These are phyloP conservation scores for Lacerta bilineata DNA, from an alignment of 2,797 vertebrate genomes.

Conservation along the genomic window DNA sequence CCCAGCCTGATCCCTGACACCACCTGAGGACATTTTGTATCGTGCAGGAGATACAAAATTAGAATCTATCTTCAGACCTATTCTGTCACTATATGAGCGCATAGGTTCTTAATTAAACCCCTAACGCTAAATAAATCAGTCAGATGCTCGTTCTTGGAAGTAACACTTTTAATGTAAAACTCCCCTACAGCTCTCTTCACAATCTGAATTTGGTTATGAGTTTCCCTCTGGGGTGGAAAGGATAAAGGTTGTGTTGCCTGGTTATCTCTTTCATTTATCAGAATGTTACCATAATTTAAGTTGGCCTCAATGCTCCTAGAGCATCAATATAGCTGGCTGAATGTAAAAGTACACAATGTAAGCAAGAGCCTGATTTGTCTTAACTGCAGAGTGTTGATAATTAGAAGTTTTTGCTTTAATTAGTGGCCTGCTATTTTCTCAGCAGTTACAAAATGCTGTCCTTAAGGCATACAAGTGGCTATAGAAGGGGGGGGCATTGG, in stretches of 20 bases:
- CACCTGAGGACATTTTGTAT: too few relatives aligned
- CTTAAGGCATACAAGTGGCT: background rate
- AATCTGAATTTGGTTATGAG: background rate
- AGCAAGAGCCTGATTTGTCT: background rate
- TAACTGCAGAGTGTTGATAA: background rate
- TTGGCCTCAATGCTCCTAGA: background rate
- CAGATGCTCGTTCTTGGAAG: background rate
- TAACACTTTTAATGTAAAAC: constrained; percentile 19
- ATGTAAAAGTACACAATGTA: background rate
- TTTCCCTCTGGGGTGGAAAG: background rate
- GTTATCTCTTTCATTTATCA: constrained; percentile 8
- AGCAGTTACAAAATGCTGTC: background rate
- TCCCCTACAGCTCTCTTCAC: background rate
- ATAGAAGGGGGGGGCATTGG: background rate
- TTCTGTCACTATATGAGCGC: background rate
- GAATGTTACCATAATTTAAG: background rate
- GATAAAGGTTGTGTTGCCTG: constrained; percentile 4
- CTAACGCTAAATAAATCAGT: background rate
- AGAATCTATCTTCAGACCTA: background rate
- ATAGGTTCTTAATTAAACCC: background rate
- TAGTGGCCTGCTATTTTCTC: background rate
- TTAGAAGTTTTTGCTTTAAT: background rate
- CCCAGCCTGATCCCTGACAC: too few relatives aligned
- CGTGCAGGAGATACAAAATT: background rate
- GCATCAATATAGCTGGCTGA: background rate